These are phyloP conservation scores for Tetrax tetrax DNA, from an alignment of 2,113 vertebrate genomes.

Conservation along the genomic window DNA sequence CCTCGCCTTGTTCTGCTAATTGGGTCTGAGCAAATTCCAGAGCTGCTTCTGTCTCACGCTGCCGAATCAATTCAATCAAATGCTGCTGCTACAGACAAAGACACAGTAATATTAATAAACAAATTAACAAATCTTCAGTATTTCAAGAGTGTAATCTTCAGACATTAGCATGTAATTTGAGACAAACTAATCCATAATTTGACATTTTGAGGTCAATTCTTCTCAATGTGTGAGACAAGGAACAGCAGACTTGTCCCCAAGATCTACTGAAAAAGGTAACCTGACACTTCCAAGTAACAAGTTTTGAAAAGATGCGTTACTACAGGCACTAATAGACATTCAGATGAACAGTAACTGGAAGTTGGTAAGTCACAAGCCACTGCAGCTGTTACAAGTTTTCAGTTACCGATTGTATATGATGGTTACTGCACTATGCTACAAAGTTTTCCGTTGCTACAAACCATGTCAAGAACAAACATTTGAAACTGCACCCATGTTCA, in stretches of 20 bases:
- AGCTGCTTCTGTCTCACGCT: conserved; percentile 95
- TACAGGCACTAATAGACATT: neutral
- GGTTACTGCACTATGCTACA: neutral
- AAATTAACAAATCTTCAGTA: neutral
- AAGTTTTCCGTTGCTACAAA: neutral
- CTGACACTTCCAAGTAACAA: neutral
- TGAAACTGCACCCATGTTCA: neutral
- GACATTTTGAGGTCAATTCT: conserved; percentile 7
- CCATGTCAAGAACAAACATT: neutral
- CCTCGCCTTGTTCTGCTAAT: conserved; percentile 96
- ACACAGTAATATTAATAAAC: neutral
- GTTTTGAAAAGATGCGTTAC: neutral
- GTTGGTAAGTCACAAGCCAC: neutral
- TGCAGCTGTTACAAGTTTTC: neutral
- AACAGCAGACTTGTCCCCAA: neutral
- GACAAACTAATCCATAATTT: neutral
- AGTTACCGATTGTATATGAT: neutral
- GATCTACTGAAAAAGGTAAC: neutral
- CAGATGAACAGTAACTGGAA: neutral
- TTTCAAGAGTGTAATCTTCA: neutral
- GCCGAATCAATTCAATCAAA: conserved; percentile 95
- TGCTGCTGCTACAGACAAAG: conserved; percentile 88
- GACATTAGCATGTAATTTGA: neutral
- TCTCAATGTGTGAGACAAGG: neutral
- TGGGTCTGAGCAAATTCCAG: conserved; percentile 98